Evolutionary conservation across 1,140 invertebrate genomes (phyloP), one percentile per base, ranked within the genome.

Genomic region (Atta texana): DNA sequence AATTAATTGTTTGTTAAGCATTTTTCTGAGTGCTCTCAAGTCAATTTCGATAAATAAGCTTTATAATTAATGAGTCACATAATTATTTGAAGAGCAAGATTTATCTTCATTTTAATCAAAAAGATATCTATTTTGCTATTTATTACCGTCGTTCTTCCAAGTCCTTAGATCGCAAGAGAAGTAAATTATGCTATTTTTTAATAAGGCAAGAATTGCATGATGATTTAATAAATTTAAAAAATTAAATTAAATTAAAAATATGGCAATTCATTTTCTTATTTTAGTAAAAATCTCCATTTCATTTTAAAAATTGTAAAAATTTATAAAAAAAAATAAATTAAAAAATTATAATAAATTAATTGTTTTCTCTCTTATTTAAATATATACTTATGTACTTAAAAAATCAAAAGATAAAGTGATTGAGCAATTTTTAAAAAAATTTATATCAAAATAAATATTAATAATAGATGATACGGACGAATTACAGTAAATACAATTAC

Each of bases 151-250:
- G 12, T 12, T 39, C 10, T 21, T 39, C 7, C 18, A 66, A 68
- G 39, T 68, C 1, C n/a, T 34, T 34, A 34, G 0, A 39, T 10
- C 2, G 8, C 64, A 39, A 39, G 0, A 68, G 0, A 39, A 39
- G 0, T 39, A 68, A 68, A 12, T 39, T 39, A 3, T 21, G 34
- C 21, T 2, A 64, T 34, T 6, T 64, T 64, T 34, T 34, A 34
- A 18, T 34, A 3, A 64, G 12, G 7, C 24, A 28, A 28, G 59
- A 34, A 64, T n/a, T n/a, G 16, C 0, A 18, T 34, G 0, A 64
- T 64, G 3, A 64, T 64, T 64, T 34, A 64, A 64, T 66, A 66
- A 66, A 66, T n/a, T 4, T 34, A 7, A 16, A 34, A 66, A 64
- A 34, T 64, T 1, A 66, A 31, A 31, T 31, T 31, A 31, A 63